phyloP scores from a whole-genome alignment of 2,113 vertebrate genomes.

The Crotalus helleri region DNA sequence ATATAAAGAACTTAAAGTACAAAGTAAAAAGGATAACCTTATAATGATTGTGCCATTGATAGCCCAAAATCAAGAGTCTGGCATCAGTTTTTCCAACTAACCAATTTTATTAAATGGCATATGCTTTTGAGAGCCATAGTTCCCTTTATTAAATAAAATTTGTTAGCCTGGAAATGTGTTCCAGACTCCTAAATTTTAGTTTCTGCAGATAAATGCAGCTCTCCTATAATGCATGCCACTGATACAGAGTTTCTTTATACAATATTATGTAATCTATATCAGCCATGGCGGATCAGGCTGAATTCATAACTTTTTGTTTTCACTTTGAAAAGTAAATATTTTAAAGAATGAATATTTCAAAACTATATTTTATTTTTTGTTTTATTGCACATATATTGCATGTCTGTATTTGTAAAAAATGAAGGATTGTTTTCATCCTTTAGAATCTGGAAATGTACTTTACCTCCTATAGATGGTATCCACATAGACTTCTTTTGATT shows the following conservation, averaged over 20 bases:
- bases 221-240: background rate
- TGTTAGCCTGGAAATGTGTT: background rate
- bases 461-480: background rate
- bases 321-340: background rate
- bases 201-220: background rate
- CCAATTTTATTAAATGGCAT: background rate
- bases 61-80: background rate
- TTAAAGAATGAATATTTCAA: background rate
- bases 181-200: background rate
- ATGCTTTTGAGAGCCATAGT: background rate
- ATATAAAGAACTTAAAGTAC: background rate
- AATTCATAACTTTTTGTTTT: background rate
- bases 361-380: background rate
- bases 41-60: background rate
- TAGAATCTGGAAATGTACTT: background rate
- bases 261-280: background rate
- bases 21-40: background rate
- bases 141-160: background rate
- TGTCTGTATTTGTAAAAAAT: background rate
- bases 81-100: background rate
- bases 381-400: background rate
- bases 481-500: background rate
- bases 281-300: background rate
- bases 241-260: background rate
- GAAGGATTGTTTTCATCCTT: background rate